Evolutionary conservation across 37 sponge, comb jelly and placozoan genomes (phyloP).

Genomic region (Theonella swinhoei): DNA sequence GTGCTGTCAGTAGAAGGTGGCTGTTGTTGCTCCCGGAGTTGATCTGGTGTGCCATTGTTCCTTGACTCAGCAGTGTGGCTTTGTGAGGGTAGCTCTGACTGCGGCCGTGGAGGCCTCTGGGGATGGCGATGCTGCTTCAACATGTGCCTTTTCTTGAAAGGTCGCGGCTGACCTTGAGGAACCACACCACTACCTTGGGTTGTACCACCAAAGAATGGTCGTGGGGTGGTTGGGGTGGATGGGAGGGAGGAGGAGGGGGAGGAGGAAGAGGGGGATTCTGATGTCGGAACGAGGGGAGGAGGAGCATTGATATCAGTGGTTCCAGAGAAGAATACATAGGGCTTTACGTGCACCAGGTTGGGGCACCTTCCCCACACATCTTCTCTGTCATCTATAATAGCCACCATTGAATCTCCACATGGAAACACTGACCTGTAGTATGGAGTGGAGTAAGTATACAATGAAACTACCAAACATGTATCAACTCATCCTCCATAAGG

Average conservation of each 20-base stretch:
- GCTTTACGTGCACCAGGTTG: slow-evolving; percentile 95
- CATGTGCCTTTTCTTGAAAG: slow-evolving; percentile 1
- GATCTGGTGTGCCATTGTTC: background rate
- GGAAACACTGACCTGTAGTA: slow-evolving; percentile 91
- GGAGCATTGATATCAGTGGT: slow-evolving; percentile 92
- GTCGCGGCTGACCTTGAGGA: background rate
- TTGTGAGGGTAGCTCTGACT: background rate
- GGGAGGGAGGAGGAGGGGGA: slow-evolving; percentile 4
- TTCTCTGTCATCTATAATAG: slow-evolving; percentile 96
- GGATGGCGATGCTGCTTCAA: background rate
- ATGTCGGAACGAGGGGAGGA: slow-evolving; percentile 12
- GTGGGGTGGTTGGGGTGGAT: background rate
- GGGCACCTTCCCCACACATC: slow-evolving; percentile 95
- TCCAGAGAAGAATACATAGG: slow-evolving; percentile 92
- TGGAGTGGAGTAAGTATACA: too few relatives aligned
- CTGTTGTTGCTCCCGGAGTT: background rate
- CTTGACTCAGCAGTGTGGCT: background rate
- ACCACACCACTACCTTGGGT: background rate
- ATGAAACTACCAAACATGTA: too few relatives aligned
- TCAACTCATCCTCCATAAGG: too few relatives aligned
- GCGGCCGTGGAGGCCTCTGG: background rate
- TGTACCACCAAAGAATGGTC: background rate
- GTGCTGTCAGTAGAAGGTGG: background rate
- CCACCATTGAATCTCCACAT: slow-evolving; percentile 94
- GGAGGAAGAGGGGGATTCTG: slow-evolving; percentile 8